Evolutionary conservation across 2,888 invertebrate genomes (phyloP).

Genomic region (Corythucha ciliata): DNA sequence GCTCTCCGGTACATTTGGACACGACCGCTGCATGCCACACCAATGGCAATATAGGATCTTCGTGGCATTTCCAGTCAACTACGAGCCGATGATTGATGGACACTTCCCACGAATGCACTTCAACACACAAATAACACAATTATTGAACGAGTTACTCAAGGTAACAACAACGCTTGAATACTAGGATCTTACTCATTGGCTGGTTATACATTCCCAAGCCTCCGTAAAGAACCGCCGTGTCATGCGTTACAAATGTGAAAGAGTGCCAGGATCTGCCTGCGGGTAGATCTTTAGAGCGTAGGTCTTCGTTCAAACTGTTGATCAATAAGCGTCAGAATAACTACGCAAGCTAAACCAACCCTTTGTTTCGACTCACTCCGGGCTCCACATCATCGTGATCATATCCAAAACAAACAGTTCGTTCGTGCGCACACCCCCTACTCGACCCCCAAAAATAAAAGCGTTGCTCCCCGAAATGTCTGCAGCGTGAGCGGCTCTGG

Average conservation of each 20-base stretch:
- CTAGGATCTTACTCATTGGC: conserved; percentile 33
- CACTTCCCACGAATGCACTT: too few species aligned
- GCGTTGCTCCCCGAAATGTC: conserved; percentile 37
- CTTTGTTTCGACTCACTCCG: conserved; percentile 36
- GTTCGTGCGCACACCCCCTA: conserved; percentile 40
- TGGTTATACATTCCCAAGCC: conserved; percentile 34
- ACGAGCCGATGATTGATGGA: too few species aligned
- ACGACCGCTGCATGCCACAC: conserved; percentile 30
- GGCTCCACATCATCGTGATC: conserved; percentile 40
- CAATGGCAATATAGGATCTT: conserved; percentile 20
- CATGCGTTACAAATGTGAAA: conserved; percentile 34
- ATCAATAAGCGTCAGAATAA: not conserved
- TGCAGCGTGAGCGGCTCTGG: conserved; percentile 44
- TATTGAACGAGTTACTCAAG: too few species aligned
- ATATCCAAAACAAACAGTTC: conserved; percentile 43
- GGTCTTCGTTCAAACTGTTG: conserved; percentile 23
- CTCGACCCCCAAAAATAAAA: conserved; percentile 44
- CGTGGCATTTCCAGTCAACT: conserved; percentile 17
- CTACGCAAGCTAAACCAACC: not conserved
- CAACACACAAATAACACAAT: too few species aligned
- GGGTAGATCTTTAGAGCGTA: conserved; percentile 20
- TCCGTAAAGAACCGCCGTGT: conserved; percentile 35
- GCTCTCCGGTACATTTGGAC: conserved; percentile 23
- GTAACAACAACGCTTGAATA: not conserved
- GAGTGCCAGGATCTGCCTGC: conserved; percentile 38